phyloP scores from a whole-genome alignment of 1,140 invertebrate genomes.

The Cyclina sinensis region DNA sequence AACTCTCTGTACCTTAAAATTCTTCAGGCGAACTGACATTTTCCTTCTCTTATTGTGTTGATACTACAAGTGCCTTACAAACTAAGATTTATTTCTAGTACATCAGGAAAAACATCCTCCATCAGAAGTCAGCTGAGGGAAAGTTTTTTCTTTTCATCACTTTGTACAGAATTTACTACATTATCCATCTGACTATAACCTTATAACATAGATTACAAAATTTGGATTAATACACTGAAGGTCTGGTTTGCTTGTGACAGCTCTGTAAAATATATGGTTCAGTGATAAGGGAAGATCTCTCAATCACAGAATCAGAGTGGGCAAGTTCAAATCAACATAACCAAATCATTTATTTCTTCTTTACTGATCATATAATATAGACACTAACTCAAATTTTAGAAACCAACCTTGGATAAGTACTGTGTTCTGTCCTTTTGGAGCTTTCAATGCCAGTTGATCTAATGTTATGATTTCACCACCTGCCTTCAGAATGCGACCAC shows the following conservation, averaged over 20 bases:
- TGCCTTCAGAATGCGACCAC: slow-evolving; percentile 97
- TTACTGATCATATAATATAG: no score
- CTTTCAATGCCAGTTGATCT: slow-evolving; percentile 97
- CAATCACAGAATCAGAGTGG: not conserved
- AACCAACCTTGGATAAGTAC: slow-evolving; percentile 95
- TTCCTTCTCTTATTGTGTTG: no score
- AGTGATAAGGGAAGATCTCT: slow-evolving; percentile 7
- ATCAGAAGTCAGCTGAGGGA: slow-evolving; percentile 44
- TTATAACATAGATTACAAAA: no score
- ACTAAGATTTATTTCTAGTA: no score
- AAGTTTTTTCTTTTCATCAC: slow-evolving; percentile 43
- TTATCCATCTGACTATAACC: no score
- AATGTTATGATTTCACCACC: slow-evolving; percentile 99
- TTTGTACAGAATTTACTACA: no score
- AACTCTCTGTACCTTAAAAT: no score
- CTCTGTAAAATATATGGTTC: slow-evolving; percentile 6
- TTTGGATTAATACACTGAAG: no score
- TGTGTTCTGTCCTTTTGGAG: slow-evolving; percentile 97
- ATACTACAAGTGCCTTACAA: no score
- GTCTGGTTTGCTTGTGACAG: not conserved
- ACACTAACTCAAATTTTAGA: no score
- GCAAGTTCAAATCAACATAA: not conserved
- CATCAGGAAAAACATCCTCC: slow-evolving; percentile 47
- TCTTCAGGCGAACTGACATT: no score
- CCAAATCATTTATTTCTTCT: no score